These are phyloP conservation scores for Coranthus polyacanthus DNA, from an alignment of 2,797 vertebrate genomes.

Conservation along the genomic window DNA sequence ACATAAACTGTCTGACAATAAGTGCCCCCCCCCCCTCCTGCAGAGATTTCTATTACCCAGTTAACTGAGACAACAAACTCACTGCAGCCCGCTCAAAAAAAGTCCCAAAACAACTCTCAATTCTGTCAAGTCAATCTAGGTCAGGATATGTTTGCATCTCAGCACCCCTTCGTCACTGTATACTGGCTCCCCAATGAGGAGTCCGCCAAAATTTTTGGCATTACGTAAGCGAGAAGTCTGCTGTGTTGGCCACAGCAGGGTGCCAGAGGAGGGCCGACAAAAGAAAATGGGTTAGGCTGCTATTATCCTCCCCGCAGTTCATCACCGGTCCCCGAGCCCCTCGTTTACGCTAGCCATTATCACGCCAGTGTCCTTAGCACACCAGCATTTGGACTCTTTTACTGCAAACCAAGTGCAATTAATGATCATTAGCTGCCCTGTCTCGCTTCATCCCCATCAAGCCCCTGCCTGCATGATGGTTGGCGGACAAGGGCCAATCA, in stretches of 20 bases:
- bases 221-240: conserved; percentile 80
- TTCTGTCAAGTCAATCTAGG: conserved; percentile 70
- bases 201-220: conserved; percentile 76
- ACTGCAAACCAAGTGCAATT: conserved; percentile 92
- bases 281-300: conserved; percentile 84
- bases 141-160: conserved; percentile 65
- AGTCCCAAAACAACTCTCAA: conserved; percentile 54
- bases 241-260: conserved; percentile 68
- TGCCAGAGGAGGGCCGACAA: conserved; percentile 67
- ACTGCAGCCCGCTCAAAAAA: conserved; percentile 47
- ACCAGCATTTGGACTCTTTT: conserved; percentile 89
- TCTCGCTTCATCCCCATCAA: conserved; percentile 91
- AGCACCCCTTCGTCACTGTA: conserved; percentile 32
- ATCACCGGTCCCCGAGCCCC: conserved; percentile 48
- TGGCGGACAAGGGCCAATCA: conserved; percentile 83
- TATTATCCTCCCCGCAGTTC: conserved; percentile 77
- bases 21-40: conserved; percentile 6
- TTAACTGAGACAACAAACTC: conserved; percentile 5
- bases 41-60: neutral
- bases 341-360: conserved; percentile 73
- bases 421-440: conserved; percentile 98
- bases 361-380: conserved; percentile 84
- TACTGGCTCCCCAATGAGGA: conserved; percentile 31
- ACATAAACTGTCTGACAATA: conserved; percentile 17
- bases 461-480: conserved; percentile 77